A percentile compares a stretch with the other conserved stretches of the same genome.
These are phyloP conservation scores for Benthosema pterotum DNA, from an alignment of 2,797 vertebrate species.

Conservation along the genomic window DNA sequence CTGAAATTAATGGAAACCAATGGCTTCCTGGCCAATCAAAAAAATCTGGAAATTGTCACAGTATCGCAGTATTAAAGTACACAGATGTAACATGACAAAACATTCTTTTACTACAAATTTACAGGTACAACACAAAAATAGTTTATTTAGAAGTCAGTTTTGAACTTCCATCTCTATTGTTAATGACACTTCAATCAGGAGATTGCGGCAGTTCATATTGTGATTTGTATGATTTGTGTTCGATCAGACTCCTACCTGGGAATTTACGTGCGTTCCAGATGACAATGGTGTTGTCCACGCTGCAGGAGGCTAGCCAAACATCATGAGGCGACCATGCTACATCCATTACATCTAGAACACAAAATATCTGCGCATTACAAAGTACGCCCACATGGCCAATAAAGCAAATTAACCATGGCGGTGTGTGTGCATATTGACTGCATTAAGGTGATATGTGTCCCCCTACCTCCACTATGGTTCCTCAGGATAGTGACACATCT, in stretches of 20 bases:
- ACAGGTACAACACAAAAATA: too few species aligned
- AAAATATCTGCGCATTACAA: conserved; percentile 17
- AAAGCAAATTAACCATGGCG: background rate
- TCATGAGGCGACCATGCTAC: conserved; percentile 98
- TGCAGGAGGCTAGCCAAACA: conserved; percentile 96
- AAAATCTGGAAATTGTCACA: too few species aligned
- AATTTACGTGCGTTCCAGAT: conserved; percentile 99
- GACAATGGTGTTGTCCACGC: conserved; percentile 97
- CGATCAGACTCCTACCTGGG: conserved; percentile 80
- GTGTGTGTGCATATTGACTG: background rate
- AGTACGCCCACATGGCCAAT: background rate
- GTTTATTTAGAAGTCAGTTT: too few species aligned
- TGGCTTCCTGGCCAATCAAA: too few species aligned
- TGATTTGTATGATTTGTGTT: too few species aligned
- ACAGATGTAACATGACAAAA: too few species aligned
- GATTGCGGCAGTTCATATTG: too few species aligned
- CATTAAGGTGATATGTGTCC: background rate
- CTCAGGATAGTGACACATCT: conserved; percentile 95
- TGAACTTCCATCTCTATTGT: too few species aligned
- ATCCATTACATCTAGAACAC: conserved; percentile 93
- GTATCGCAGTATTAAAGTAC: too few species aligned
- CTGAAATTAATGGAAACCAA: too few species aligned
- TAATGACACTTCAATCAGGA: too few species aligned
- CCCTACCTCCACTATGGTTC: conserved; percentile 95
- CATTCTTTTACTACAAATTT: too few species aligned